phyloP scores from a whole-genome alignment of 1,140 invertebrate genomes.

The Nixonia krombeini region DNA sequence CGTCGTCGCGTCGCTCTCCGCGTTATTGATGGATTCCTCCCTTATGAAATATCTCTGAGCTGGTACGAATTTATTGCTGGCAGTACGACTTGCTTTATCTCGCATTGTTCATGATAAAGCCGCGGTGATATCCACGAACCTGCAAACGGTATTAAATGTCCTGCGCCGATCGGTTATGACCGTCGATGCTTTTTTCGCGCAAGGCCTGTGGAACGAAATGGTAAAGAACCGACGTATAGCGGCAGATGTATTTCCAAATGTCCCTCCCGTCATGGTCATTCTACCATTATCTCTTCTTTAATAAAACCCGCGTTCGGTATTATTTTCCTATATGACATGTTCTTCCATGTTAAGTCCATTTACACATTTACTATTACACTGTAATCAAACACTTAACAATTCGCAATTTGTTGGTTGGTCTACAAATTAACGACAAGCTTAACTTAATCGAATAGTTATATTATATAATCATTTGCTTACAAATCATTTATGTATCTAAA shows the following conservation, averaged over 20 bases:
- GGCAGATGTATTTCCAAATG: slow-evolving; percentile 35
- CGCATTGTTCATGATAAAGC: slow-evolving; percentile 71
- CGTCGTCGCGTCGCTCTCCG: slow-evolving; percentile 37
- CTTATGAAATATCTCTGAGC: slow-evolving; percentile 71
- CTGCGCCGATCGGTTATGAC: slow-evolving; percentile 35
- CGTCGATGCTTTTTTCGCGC: slow-evolving; percentile 33
- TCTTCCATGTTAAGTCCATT: too few relatives aligned
- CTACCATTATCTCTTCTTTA: background rate
- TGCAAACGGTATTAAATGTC: slow-evolving; percentile 49
- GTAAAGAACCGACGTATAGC: slow-evolving; percentile 35
- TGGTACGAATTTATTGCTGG: slow-evolving; percentile 70
- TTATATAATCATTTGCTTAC: too few relatives aligned
- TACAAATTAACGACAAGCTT: too few relatives aligned
- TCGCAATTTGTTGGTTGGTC: too few relatives aligned
- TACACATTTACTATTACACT: too few relatives aligned
- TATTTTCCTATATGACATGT: too few relatives aligned
- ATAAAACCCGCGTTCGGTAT: too few relatives aligned
- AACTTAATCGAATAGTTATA: too few relatives aligned
- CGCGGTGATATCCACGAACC: slow-evolving; percentile 60
- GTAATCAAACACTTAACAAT: too few relatives aligned
- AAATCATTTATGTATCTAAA: too few relatives aligned
- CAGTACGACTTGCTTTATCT: slow-evolving; percentile 69
- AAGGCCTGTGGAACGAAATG: slow-evolving; percentile 34
- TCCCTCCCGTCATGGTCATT: slow-evolving; percentile 36
- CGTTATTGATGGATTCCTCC: slow-evolving; percentile 72